Evolutionary conservation across 2,113 vertebrate genomes (phyloP).

Genomic region (Petrocephalus microphthalmus): DNA sequence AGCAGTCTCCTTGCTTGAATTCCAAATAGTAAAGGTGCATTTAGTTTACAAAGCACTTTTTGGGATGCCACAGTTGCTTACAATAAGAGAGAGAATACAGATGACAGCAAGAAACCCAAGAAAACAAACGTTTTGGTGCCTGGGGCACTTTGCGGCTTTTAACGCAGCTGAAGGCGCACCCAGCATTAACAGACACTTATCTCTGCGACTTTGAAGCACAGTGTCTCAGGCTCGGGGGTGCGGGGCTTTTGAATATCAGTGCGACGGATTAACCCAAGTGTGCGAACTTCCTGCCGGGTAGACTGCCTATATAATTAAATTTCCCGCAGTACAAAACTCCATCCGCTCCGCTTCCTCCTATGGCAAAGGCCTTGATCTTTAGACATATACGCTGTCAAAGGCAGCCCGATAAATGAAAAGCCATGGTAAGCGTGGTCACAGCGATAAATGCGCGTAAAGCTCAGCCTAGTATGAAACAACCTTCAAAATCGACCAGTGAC

Average conservation of each 20-base stretch:
- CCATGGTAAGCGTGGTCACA: not conserved
- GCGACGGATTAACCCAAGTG: not conserved
- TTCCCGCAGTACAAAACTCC: not conserved
- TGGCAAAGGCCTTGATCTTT: not conserved
- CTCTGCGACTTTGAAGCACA: not conserved
- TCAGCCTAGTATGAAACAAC: not conserved
- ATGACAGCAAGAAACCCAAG: not conserved
- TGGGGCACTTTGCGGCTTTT: not conserved
- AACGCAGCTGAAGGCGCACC: not conserved
- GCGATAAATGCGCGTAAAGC: not conserved
- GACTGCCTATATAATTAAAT: not conserved
- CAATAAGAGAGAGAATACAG: not conserved
- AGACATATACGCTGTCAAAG: not conserved
- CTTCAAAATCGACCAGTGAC: not conserved
- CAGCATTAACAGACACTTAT: not conserved
- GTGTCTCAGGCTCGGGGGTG: not conserved
- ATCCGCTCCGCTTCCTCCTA: not conserved
- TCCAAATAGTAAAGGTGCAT: not conserved
- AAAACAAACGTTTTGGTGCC: not conserved
- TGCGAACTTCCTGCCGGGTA: not conserved
- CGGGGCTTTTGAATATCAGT: not conserved
- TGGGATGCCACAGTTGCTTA: not conserved
- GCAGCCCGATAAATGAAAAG: not conserved
- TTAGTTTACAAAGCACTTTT: not conserved
- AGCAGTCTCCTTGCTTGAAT: not conserved